These are phyloP conservation scores for Hippasteria phrygiana DNA, from an alignment of 53 echinoderm and acorn worm genomes.

Conservation along the genomic window DNA sequence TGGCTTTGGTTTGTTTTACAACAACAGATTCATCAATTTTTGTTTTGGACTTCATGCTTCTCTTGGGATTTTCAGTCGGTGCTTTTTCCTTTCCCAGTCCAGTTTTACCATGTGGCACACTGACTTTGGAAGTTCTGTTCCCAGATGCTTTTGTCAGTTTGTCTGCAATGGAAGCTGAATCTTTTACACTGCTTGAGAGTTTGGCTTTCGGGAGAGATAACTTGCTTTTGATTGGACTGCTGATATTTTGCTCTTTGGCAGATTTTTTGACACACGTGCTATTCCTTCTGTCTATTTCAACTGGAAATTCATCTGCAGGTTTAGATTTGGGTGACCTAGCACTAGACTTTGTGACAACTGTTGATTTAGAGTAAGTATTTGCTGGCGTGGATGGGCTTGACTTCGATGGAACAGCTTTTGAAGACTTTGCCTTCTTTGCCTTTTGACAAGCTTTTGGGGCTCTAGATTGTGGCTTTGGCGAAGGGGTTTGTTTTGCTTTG, in stretches of 20 bases:
- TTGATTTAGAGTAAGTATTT: conserved; percentile 49
- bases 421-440: conserved; percentile 70
- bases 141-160: conserved; percentile 62
- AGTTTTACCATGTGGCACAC: conserved; percentile 28
- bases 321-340: conserved; percentile 45
- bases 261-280: not conserved
- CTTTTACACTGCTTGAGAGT: not conserved
- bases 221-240: conserved; percentile 34
- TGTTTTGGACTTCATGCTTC: conserved; percentile 64
- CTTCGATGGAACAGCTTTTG: conserved; percentile 60
- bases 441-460: conserved; percentile 79
- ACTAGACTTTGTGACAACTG: conserved; percentile 27
- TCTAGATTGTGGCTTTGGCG: conserved; percentile 37
- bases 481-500: conserved; percentile 78
- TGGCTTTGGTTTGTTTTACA: conserved; percentile 57
- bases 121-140: conserved; percentile 63
- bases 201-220: conserved; percentile 32
- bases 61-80: conserved; percentile 24
- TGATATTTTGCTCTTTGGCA: not conserved
- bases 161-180: conserved; percentile 34
- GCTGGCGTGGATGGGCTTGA: conserved; percentile 7
- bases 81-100: conserved; percentile 16
- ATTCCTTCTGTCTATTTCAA: not conserved
- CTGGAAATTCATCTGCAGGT: conserved; percentile 11
- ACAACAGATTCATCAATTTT: conserved; percentile 45